Conservation (phyloP, 2,888 invertebrate species). For the Lypha dubia region DNA sequence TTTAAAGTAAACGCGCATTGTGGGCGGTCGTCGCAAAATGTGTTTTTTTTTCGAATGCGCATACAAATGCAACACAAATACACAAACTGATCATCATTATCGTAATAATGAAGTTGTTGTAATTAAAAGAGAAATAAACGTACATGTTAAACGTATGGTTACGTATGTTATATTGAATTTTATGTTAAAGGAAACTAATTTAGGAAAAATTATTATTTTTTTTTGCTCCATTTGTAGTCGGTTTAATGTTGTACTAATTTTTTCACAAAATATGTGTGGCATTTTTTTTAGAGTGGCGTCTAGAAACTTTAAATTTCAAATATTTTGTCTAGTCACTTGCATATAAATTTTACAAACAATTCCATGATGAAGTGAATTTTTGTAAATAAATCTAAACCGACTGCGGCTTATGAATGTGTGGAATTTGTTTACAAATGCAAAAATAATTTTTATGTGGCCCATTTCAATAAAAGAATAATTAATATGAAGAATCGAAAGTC, state of each 20-base stretch:
- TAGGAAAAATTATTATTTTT: not conserved
- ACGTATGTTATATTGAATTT: constrained; percentile 56
- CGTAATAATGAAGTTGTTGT: constrained; percentile 16
- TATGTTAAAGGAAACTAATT: constrained; percentile 58
- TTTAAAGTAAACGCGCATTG: constrained; percentile 76
- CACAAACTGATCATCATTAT: constrained; percentile 30
- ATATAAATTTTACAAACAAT: constrained; percentile 32
- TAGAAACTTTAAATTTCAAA: constrained; percentile 41
- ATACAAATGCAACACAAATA: constrained; percentile 2
- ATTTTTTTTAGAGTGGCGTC: constrained; percentile 67
- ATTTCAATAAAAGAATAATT: not conserved
- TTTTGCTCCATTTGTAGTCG: not conserved
- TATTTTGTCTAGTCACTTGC: constrained; percentile 61
- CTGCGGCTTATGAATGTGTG: not conserved
- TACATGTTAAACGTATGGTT: constrained; percentile 56
- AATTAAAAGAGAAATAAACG: constrained; percentile 1
- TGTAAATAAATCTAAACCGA: constrained; percentile 10
- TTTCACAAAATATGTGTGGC: constrained; percentile 46
- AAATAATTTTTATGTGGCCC: constrained; percentile 23
- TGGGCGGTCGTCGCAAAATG: constrained; percentile 79
- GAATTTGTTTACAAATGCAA: constrained; percentile 40
- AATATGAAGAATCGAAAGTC: not conserved
- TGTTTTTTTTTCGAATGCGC: constrained; percentile 55
- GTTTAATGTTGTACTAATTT: constrained; percentile 33
- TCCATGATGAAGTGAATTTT: constrained; percentile 15